Conservation (phyloP, 2,888 invertebrate species). For the Synergus japonicus region DNA sequence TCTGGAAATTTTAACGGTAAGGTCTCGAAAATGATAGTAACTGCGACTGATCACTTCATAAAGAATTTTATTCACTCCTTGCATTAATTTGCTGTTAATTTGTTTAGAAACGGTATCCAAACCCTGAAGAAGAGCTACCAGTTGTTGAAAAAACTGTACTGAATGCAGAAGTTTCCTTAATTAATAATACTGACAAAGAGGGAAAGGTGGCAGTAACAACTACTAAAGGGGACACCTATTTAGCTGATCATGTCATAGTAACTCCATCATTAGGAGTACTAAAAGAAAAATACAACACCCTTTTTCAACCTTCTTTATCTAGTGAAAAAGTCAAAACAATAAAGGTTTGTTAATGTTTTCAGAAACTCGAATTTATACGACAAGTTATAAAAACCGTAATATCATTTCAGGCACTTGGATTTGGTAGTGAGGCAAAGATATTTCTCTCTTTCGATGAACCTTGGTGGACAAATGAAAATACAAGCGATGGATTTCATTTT, state of each 20-base stretch:
- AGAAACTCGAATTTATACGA: not conserved
- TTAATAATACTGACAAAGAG: slow-evolving; percentile 60
- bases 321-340: slow-evolving; percentile 80
- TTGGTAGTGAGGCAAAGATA: slow-evolving; percentile 85
- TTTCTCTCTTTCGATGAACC: slow-evolving; percentile 81
- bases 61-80: too few species aligned
- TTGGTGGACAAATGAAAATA: slow-evolving; percentile 80
- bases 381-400: slow-evolving; percentile 1
- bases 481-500: slow-evolving; percentile 76
- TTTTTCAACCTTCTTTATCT: slow-evolving; percentile 81
- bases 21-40: too few species aligned
- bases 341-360: slow-evolving; percentile 61
- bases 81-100: not conserved
- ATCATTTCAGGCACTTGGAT: slow-evolving; percentile 78
- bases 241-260: slow-evolving; percentile 83
- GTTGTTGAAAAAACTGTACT: slow-evolving; percentile 65
- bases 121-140: slow-evolving; percentile 54
- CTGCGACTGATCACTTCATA: too few species aligned
- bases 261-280: slow-evolving; percentile 86
- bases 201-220: slow-evolving; percentile 51
- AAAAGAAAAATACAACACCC: slow-evolving; percentile 79
- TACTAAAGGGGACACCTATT: slow-evolving; percentile 79
- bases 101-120: slow-evolving; percentile 67
- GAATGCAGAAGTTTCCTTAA: slow-evolving; percentile 63
- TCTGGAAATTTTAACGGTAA: slow-evolving; percentile 69